Evolutionary conservation across 64 coral and sea anemone genomes (phyloP), one percentile per base, ranked within the genome.

Genomic region (Porites australiensis): DNA sequence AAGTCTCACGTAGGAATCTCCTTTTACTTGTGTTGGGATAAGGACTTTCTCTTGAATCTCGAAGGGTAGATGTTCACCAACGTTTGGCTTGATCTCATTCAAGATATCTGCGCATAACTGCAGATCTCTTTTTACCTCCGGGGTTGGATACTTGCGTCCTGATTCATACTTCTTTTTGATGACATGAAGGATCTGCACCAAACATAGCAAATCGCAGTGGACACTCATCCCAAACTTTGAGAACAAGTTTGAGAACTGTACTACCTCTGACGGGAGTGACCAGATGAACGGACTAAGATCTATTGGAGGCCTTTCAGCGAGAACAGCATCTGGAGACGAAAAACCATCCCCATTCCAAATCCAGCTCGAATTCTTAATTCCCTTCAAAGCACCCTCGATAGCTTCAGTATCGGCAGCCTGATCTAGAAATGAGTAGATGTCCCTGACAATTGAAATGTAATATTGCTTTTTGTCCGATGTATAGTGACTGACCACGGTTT

Each of bases 341-440:
- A 98, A 98, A 2, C 97, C 97, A 16, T 88, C 77, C 72, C 97
- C 97, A 91, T 98, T 95, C 97, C 97, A 98, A 64, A 98, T 72
- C 97, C 97, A 98, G 4, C 82, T 65, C 8, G 58, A 19, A 19
- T 86, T 47, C 3, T 54, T 27, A 53, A 76, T 12, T 58, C 23
- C 62, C 22, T 58, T 5, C 6, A 97, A 20, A 13, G 11, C 72
- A 8, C 64, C 7, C 18, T 10, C 23, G 49, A 90, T 37, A 44
- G 59, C 80, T 37, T 21, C 72, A 13, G 48, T 0, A 48, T 48
- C 8, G 0, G 15, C 44, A 13, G 15, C 4, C 1, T 69, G 19
- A 44, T 2, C 3, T 21, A 92, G 72, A 61, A 72, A 92, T 37
- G 47, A 12, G 44, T 92, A 87, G 15, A 79, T 60, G 19, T 76